Base-by-base conservation (phyloP, 2,113 vertebrate genomes). In the Oceanites oceanicus region DNA sequence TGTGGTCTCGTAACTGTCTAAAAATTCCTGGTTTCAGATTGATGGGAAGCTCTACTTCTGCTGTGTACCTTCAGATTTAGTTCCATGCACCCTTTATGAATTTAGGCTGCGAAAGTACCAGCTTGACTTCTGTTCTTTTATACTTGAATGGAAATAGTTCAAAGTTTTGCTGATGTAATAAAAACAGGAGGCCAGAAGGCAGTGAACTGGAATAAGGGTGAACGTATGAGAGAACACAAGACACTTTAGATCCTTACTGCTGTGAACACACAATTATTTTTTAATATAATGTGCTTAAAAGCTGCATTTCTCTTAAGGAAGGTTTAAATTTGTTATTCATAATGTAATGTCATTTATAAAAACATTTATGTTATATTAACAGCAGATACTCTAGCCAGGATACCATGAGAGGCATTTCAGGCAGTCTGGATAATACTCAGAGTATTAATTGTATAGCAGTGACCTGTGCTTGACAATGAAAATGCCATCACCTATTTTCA, bases 141-240 rank as follows among this genome's bases (percentile, higher is more conserved):
- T 88, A 85, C 68, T 75, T 87, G 44, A 71, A 56, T 91, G 56
- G 86, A 95, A 84, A 61, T 78, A 78, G 47, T 93, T 95, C 75
- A 53, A 76, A 94, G 67, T 92, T 91, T 32, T 92, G 72, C 88
- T 91, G 73, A 67, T 92, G 90, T 83, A 91, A 83, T 74, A 67
- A 86, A 91, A 93, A 62, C 58, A 83, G 72, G 86, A 94, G 66
- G 61, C 75, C 49, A 49, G 73, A 84, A 96, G 52, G 75, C 86
- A 88, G 32, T 71, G 86, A 91, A 66, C 49, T 75, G 56, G 50
- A 77, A 61, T 89, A 91, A 73, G 36, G 16, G 34, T 78, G 52
- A 75, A 61, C 2, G 0, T 91, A 11, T 38, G 55, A 81, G 73
- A 78, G 42, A 70, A 27, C 19, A 22, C 15, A 66, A 91, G 50